Base-by-base conservation (phyloP, 2,797 vertebrate genomes). In the Mus caroli region DNA sequence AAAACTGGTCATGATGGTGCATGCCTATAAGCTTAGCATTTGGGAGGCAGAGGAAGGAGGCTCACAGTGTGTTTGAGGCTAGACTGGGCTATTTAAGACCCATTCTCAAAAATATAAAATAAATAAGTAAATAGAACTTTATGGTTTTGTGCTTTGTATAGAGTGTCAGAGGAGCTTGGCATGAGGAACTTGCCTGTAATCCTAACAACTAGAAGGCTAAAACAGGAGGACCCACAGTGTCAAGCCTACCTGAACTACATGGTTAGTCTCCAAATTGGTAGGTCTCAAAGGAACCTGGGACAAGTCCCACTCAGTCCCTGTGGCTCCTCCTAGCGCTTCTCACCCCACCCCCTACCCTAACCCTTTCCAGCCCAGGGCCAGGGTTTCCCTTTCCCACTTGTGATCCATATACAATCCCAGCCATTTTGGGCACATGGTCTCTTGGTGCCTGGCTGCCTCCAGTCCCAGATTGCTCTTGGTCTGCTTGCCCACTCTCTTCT, bases 141-240 rank as follows among this genome's bases (percentile, higher is more conserved):
- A 87, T 26, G 22, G 20, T 88, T 96, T 88, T 31, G 24, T 80
- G 46, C 46, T 78, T 80, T 92, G 15, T 84, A 71, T 88, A 92
- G 78, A 9, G 2, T 80, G 62, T 87, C 50, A 17, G 34, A 91
- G 75, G 40, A 77, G 7, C 20, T 28, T 62, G 7, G 19, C 2
- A 1, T n/a, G 71, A 34, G 37, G n/a, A 6, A 0, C 52, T 34
- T 31, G 26, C 28, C 54, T n/a, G 11, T 60, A 60, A 56, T 34
- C 37, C 40, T 34, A 76, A 40, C 54, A 26, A 14, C 15, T 34
- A 43, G 56, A 46, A 89, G 37, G 28, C 31, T 60, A 37, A 46
- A 46, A 24, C 19, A 89, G 31, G 28, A 77, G 34, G 1, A 20
- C 26, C 31, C 60, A 90, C 34, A 13, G 46, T 79, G 28, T 50